A percentile compares a stretch with the other conserved stretches of the same genome.
These are phyloP conservation scores for Thamnophis elegans DNA, from an alignment of 2,797 vertebrate species.

Conservation along the genomic window DNA sequence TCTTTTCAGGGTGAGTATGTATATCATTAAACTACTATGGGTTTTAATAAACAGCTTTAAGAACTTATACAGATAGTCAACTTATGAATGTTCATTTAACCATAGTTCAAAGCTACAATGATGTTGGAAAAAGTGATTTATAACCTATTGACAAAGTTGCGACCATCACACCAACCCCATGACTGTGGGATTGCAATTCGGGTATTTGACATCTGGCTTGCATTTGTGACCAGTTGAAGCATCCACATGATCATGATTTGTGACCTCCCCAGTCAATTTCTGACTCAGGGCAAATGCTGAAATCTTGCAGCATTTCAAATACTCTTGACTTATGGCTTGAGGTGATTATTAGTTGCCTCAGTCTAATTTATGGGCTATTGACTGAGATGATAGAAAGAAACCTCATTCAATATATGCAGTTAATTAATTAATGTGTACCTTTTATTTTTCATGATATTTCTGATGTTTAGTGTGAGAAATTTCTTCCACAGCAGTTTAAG, in stretches of 20 bases:
- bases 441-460: neutral
- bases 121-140: no score
- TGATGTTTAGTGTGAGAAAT: neutral
- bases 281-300: neutral
- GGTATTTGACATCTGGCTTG: no score
- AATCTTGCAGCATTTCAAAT: neutral
- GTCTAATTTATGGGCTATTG: neutral
- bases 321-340: neutral
- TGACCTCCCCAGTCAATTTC: no score
- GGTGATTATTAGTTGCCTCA: neutral
- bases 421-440: neutral
- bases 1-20: conserved; percentile 16
- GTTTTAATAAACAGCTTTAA: neutral
- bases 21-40: neutral
- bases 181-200: no score
- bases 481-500: neutral
- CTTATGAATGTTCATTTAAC: no score
- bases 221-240: no score
- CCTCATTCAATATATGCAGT: neutral
- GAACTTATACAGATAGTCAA: no score
- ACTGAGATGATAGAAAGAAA: neutral
- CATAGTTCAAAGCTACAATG: no score
- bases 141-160: no score
- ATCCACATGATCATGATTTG: no score
- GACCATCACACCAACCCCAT: no score